Evolutionary conservation across 2,113 vertebrate species (phyloP).

Genomic region (Engraulis encrasicolus): DNA sequence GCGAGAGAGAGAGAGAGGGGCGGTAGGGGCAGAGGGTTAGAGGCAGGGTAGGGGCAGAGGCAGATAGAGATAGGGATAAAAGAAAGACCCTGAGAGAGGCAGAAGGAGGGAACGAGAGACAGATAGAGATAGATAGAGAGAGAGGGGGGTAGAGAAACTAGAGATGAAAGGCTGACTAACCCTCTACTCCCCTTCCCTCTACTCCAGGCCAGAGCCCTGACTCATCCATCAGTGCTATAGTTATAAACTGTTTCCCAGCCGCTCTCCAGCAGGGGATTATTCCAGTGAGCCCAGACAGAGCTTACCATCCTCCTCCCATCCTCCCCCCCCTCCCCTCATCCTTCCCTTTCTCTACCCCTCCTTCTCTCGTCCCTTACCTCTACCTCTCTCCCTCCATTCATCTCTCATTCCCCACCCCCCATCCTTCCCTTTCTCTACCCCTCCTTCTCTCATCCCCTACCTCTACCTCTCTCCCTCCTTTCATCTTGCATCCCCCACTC

Average conservation of each 20-base stretch:
- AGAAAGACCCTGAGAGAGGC: background rate
- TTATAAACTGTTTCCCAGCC: constrained; percentile 34
- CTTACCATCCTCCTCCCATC: constrained; percentile 34
- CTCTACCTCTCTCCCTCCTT: too few relatives aligned
- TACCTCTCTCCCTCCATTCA: too few relatives aligned
- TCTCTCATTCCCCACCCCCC: too few relatives aligned
- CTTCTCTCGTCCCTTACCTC: too few relatives aligned
- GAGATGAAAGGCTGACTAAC: too few relatives aligned
- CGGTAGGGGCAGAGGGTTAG: background rate
- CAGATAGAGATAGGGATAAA: background rate
- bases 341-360: too few relatives aligned
- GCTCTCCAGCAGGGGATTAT: constrained; percentile 46
- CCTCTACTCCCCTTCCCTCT: too few relatives aligned
- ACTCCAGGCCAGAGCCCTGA: background rate
- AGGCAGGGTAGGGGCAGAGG: background rate
- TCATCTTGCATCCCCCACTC: too few relatives aligned
- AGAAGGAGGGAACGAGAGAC: background rate
- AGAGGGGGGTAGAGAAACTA: background rate
- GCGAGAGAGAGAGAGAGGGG: background rate
- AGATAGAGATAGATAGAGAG: background rate
- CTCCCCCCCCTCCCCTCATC: too few relatives aligned
- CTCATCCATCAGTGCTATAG: constrained; percentile 49
- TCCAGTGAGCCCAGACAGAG: constrained; percentile 29
- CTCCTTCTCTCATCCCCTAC: too few relatives aligned
- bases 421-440: too few relatives aligned